Evolutionary conservation across 92 coral and sea anemone species (phyloP).

Genomic region (Umimayanthus chanpuru): DNA sequence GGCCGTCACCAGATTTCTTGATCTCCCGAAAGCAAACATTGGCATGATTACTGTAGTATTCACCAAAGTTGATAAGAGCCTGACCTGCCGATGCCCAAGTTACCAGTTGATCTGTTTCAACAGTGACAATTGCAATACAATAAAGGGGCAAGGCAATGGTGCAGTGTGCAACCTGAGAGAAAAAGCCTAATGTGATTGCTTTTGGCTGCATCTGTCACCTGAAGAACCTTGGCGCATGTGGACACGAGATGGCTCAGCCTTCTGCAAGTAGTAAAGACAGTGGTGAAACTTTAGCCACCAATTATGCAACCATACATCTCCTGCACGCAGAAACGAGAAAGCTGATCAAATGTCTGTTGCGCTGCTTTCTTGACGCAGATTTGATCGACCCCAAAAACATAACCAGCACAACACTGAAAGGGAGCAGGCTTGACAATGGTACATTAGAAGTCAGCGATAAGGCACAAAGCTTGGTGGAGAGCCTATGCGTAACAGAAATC

Average conservation of each 20-base stretch:
- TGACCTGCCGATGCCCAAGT: constrained; percentile 1
- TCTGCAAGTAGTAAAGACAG: constrained; percentile 30
- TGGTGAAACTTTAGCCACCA: constrained; percentile 27
- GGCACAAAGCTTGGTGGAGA: constrained; percentile 16
- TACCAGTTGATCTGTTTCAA: not conserved
- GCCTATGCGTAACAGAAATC: constrained; percentile 3
- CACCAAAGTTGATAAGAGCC: constrained; percentile 35
- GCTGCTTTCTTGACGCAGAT: constrained; percentile 30
- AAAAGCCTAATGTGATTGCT: constrained; percentile 26
- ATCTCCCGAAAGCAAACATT: constrained; percentile 33
- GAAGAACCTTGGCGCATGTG: constrained; percentile 36
- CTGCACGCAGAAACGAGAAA: constrained; percentile 32
- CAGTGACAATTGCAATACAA: not conserved
- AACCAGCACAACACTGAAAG: constrained; percentile 2
- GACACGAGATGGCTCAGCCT: constrained; percentile 32
- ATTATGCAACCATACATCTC: constrained; percentile 37
- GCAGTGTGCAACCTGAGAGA: too few species aligned
- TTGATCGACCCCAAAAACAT: too few species aligned
- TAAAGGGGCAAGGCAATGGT: constrained; percentile 37
- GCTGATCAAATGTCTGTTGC: constrained; percentile 36
- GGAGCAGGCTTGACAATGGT: not conserved
- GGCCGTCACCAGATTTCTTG: too few species aligned
- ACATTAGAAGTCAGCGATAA: constrained; percentile 23
- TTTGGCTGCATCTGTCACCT: constrained; percentile 31
- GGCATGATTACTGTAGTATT: constrained; percentile 22